phyloP scores from a whole-genome alignment of 2,888 invertebrate genomes.

The Idaea biselata region DNA sequence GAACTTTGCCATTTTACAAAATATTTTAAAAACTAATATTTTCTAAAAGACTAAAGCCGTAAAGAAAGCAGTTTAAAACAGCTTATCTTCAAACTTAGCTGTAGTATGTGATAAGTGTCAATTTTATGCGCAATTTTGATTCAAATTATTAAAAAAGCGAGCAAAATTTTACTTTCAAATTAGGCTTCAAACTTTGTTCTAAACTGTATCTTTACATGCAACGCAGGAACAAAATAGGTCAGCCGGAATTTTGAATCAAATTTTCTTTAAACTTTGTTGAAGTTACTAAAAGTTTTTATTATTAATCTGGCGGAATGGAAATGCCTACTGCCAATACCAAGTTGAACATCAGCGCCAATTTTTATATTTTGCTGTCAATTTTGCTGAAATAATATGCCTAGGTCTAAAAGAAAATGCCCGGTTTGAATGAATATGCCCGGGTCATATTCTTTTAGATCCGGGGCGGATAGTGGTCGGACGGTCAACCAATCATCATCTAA shows the following conservation, averaged over 20 bases:
- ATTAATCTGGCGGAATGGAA: background rate
- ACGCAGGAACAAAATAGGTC: background rate
- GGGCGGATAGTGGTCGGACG: too few relatives aligned
- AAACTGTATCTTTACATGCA: background rate
- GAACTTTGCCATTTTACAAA: too few relatives aligned
- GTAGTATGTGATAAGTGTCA: slow-evolving; percentile 1
- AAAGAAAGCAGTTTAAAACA: background rate
- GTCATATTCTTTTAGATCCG: too few relatives aligned
- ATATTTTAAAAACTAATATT: background rate
- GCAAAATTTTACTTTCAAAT: background rate
- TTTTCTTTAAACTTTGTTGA: background rate
- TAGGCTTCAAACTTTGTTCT: background rate
- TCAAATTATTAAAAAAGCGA: background rate
- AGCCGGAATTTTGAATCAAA: background rate
- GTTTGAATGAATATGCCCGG: too few relatives aligned
- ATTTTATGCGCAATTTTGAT: background rate
- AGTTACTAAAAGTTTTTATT: background rate
- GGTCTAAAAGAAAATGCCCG: too few relatives aligned
- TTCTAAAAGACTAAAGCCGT: background rate
- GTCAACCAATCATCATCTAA: too few relatives aligned
- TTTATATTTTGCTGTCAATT: background rate
- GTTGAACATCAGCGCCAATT: background rate
- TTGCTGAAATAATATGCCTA: too few relatives aligned
- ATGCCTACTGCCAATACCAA: background rate
- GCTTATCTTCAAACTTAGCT: background rate